A percentile compares a stretch with the other conserved stretches of the same genome.
Conservation (phyloP, 2,113 vertebrate genomes). For the Porphyrio hochstetteri region DNA sequence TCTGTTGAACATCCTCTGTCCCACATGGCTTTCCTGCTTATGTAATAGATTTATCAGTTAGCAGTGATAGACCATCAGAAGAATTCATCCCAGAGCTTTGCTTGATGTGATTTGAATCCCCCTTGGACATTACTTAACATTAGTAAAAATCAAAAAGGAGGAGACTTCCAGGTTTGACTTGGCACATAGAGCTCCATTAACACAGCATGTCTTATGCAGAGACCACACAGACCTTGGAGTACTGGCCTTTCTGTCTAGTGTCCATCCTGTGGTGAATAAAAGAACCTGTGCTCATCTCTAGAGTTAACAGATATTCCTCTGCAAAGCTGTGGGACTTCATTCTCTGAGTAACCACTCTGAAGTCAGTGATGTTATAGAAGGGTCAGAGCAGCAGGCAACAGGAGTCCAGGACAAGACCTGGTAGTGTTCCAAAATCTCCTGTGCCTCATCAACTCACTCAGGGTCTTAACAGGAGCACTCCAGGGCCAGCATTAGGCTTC, state of each 20-base stretch:
- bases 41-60: conserved; percentile 12
- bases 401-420: not conserved
- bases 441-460: not conserved
- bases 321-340: not conserved
- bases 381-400: not conserved
- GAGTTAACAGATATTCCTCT: not conserved
- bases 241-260: not conserved
- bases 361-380: fast-evolving
- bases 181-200: not conserved
- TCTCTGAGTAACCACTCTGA: not conserved
- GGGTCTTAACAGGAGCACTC: not conserved
- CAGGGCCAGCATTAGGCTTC: fast-evolving
- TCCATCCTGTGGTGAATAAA: not conserved
- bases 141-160: not conserved
- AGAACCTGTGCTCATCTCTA: not conserved
- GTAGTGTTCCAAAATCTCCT: not conserved
- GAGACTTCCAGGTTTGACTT: conserved; percentile 18
- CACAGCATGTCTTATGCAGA: not conserved
- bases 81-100: not conserved
- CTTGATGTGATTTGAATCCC: not conserved
- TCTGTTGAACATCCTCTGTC: not conserved
- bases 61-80: not conserved
- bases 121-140: not conserved
- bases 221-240: not conserved
- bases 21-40: not conserved